These are phyloP conservation scores for Meles meles DNA, from an alignment of 2,113 vertebrate species.

Conservation along the genomic window DNA sequence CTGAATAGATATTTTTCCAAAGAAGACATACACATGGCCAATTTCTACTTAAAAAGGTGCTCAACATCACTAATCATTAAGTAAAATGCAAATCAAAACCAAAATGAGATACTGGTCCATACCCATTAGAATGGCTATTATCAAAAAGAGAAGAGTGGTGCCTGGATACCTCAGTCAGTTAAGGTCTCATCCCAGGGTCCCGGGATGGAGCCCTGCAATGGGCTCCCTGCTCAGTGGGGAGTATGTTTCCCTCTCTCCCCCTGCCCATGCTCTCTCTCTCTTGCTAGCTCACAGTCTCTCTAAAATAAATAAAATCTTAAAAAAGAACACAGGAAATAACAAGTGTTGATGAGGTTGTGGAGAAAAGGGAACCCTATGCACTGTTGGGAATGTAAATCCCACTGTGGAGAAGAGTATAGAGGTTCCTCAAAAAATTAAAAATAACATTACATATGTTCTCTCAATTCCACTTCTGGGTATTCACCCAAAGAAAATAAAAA, in stretches of 20 bases:
- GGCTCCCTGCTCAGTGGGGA: not conserved
- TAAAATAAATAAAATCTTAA: not conserved
- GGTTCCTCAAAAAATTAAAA: not conserved
- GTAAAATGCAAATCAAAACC: not conserved
- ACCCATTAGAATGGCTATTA: not conserved
- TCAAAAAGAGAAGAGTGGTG: not conserved
- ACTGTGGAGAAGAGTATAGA: not conserved
- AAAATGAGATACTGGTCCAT: not conserved
- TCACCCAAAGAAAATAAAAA: not conserved
- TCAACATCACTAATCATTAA: not conserved
- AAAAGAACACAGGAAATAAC: not conserved
- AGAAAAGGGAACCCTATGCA: not conserved
- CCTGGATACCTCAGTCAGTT: not conserved
- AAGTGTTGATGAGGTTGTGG: not conserved
- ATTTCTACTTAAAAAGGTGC: not conserved
- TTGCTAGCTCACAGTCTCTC: too few relatives aligned
- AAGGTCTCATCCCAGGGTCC: not conserved
- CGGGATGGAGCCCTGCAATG: not conserved
- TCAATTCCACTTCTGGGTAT: not conserved
- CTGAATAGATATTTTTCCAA: not conserved
- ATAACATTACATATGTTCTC: not conserved
- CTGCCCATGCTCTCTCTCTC: not conserved
- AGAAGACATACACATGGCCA: not conserved
- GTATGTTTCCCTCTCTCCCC: not conserved
- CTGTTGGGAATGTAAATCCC: not conserved